Base-by-base conservation (phyloP, 2,888 invertebrate genomes). In the Pseudeuparius sepicola region DNA sequence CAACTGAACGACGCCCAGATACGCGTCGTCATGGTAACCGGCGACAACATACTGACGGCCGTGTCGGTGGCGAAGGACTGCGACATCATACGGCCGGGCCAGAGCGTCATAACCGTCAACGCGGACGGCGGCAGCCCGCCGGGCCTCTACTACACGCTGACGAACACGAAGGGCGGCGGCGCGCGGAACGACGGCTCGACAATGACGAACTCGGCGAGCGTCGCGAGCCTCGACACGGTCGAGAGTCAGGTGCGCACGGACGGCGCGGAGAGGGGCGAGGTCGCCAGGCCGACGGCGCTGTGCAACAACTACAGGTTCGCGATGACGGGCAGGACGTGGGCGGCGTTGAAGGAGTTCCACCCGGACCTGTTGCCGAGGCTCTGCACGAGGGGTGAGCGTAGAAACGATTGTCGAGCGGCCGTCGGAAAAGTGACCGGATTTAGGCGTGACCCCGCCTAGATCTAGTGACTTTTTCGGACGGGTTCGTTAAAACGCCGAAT, bases 11-110 rank as follows among this genome's bases (percentile, higher is more conserved):
- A 80, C 6, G 97, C 98, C 0, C 74, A 81, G 48, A 87, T 99
- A 34, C 73, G 88, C 33, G 83, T 86, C 3, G 76, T 94, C n/a
- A 98, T 99, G 97, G 88, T 97, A 4, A 98, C 97, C 18, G 96
- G 86, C 17, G 86, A 87, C 56, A 87, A 87, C 53, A 77, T 96
- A 57, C 64, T 92, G 47, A 96, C 96, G 0, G 94, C 93, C 0
- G 69, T 93, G 30, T 90, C 90, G 49, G 94, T 96, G 7, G 93
- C 92, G 0, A 71, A 80, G 32, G 88, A 92, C 54, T 94, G 93
- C 61, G 86, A 83, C 1, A 88, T 96, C 51, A 71, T 96, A 1
- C 70, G 59, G n/a, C 51, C 61, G 2, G 56, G 60, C 4, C 69
- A 71, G 44, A 65, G 66, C 28, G 65, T 73, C 4, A 62, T 63